phyloP scores from a whole-genome alignment of 1,140 invertebrate genomes.

The honey bee (Apis mellifera) region DNA sequence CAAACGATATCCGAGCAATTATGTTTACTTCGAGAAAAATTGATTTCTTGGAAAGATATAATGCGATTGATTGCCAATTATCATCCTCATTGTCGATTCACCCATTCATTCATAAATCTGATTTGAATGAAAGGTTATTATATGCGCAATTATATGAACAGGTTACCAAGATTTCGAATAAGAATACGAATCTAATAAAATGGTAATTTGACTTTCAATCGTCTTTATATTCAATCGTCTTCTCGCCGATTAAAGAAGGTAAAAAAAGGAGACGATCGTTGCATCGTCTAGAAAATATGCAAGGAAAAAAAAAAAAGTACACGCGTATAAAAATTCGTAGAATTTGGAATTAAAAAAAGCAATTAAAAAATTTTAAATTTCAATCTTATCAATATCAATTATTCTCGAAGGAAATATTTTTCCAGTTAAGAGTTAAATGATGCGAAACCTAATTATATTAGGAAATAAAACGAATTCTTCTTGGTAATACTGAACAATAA shows the following conservation, averaged over 20 bases:
- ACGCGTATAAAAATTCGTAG: neutral
- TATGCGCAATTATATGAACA: neutral
- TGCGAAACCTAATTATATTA: too few relatives aligned
- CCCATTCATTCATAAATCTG: neutral
- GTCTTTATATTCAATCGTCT: neutral
- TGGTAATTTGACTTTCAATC: neutral
- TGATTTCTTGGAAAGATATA: neutral
- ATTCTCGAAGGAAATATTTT: too few relatives aligned
- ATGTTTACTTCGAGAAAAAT: neutral
- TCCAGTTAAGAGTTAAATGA: neutral
- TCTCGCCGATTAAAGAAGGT: neutral
- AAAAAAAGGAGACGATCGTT: neutral
- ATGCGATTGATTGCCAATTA: neutral
- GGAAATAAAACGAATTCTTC: neutral
- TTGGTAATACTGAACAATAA: neutral
- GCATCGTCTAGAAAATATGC: neutral
- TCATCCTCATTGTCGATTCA: neutral
- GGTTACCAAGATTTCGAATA: neutral
- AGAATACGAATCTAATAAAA: neutral
- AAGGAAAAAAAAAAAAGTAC: neutral
- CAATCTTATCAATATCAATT: neutral
- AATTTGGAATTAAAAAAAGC: neutral
- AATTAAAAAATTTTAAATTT: neutral
- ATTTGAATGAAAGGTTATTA: neutral
- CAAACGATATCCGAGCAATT: neutral